Percentiles rank a stretch among this genome's conserved stretches.
Conservation (phyloP, 2,797 vertebrate species). For the Microchirus variegatus region DNA sequence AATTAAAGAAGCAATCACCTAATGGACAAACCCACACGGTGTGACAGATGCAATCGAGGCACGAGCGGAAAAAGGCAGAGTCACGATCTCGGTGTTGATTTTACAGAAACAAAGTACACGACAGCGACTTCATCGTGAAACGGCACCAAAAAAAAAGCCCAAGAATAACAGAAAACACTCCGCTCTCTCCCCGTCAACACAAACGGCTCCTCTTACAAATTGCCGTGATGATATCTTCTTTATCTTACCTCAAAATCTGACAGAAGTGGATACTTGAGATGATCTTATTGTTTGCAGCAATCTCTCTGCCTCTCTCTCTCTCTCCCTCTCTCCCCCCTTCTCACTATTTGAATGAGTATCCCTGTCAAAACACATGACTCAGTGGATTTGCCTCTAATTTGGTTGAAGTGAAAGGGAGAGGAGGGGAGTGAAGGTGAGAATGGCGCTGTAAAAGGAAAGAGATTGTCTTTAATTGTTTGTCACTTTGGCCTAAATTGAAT, state of each 20-base stretch:
- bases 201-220: not conserved
- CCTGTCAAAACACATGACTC: constrained; percentile 78
- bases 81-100: constrained; percentile 20
- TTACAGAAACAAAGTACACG: constrained; percentile 9
- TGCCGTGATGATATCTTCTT: constrained; percentile 26
- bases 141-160: constrained; percentile 6
- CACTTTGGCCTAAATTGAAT: constrained; percentile 14
- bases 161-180: not conserved
- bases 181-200: not conserved
- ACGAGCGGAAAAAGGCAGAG: constrained; percentile 37
- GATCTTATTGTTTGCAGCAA: constrained; percentile 51
- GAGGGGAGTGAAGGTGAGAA: constrained; percentile 62
- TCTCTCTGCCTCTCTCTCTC: constrained; percentile 48
- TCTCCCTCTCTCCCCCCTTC: constrained; percentile 46
- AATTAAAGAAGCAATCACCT: constrained; percentile 76
- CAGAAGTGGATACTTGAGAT: constrained; percentile 23
- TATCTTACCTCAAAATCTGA: constrained; percentile 71
- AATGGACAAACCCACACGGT: constrained; percentile 67
- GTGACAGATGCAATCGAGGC: constrained; percentile 67
- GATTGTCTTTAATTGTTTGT: constrained; percentile 56
- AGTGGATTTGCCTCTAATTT: constrained; percentile 85
- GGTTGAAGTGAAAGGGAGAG: constrained; percentile 76
- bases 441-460: constrained; percentile 53
- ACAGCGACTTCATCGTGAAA: constrained; percentile 13
- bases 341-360: constrained; percentile 75